Conservation (phyloP, 1,140 invertebrate genomes). For the Psix sp. region DNA sequence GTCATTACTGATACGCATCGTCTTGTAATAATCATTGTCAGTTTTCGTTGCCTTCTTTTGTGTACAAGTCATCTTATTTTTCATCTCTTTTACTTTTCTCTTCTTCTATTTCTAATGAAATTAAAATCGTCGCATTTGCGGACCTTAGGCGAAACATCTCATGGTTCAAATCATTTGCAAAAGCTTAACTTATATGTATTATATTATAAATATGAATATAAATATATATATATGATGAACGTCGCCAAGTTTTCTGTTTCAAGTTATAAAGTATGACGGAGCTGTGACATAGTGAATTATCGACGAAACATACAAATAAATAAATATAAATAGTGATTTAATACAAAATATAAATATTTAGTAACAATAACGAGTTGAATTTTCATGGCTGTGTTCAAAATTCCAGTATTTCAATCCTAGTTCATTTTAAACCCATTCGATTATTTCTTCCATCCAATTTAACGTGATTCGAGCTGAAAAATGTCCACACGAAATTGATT, state of each 20-base stretch:
- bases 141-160: slow-evolving; percentile 17
- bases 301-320: slow-evolving; percentile 71
- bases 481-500: no score
- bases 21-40: no score
- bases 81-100: neutral
- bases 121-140: slow-evolving; percentile 21
- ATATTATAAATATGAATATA: slow-evolving; percentile 36
- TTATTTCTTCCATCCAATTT: slow-evolving; percentile 37
- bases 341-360: slow-evolving; percentile 74
- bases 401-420: slow-evolving; percentile 53
- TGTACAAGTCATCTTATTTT: slow-evolving; percentile 4
- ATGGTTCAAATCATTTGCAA: slow-evolving; percentile 53
- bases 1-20: slow-evolving; percentile 1
- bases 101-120: slow-evolving; percentile 19
- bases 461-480: slow-evolving; percentile 15
- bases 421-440: no score
- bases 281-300: slow-evolving; percentile 76
- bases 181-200: slow-evolving; percentile 60
- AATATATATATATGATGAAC: slow-evolving; percentile 35
- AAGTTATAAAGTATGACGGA: slow-evolving; percentile 67
- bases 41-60: slow-evolving; percentile 8
- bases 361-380: slow-evolving; percentile 60
- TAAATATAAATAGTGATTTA: slow-evolving; percentile 71
- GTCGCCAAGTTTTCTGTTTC: slow-evolving; percentile 64
- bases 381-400: slow-evolving; percentile 61